phyloP scores from a whole-genome alignment of 1,140 invertebrate species.

The Branchinecta lynchi region DNA sequence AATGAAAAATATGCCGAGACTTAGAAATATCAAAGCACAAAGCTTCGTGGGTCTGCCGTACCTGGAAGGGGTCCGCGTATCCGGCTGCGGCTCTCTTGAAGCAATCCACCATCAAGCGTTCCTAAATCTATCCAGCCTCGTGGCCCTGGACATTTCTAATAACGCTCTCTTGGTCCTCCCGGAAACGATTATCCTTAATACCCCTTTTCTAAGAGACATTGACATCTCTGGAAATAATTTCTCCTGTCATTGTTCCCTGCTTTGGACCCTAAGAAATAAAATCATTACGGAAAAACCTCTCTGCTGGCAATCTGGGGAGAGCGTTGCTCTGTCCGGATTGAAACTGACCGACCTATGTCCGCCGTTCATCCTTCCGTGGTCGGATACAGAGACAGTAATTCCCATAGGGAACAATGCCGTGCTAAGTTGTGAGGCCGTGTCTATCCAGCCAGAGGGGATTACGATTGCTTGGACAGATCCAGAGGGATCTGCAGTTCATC shows the following conservation, averaged over 20 bases:
- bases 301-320: background rate
- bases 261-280: background rate
- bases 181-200: background rate
- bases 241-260: background rate
- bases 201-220: background rate
- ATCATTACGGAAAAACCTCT: background rate
- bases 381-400: background rate
- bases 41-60: background rate
- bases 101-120: background rate
- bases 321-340: background rate
- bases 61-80: background rate
- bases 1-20: conserved; percentile 1
- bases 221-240: conserved; percentile 7
- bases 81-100: background rate
- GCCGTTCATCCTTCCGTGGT: background rate
- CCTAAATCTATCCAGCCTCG: background rate
- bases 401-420: background rate
- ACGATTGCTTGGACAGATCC: background rate
- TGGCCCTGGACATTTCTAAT: background rate
- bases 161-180: background rate
- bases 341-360: background rate
- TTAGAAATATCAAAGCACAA: background rate
- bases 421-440: background rate
- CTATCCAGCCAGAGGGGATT: background rate
- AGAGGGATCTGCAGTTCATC: background rate